Conservation (phyloP, 2,113 vertebrate species). For the Crotalus helleri region DNA sequence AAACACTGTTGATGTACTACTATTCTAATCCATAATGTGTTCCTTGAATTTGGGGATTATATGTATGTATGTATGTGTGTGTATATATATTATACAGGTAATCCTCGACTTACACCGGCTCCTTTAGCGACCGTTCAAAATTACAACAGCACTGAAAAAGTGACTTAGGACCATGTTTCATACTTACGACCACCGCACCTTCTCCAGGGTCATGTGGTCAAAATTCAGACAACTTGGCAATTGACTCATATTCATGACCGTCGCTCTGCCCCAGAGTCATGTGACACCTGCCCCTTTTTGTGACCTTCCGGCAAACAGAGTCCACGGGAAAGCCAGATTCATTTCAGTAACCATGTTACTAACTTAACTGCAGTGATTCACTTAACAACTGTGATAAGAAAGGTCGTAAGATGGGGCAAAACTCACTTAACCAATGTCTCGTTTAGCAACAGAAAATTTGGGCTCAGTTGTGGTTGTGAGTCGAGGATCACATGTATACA, state of each 20-base stretch:
- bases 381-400: neutral
- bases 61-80: neutral
- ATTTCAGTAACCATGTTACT: neutral
- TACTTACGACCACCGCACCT: neutral
- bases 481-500: neutral
- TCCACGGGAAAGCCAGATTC: neutral
- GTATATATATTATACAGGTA: neutral
- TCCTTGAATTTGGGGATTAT: conserved; percentile 21
- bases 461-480: neutral
- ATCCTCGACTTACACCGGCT: neutral
- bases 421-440: neutral
- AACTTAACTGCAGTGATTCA: too few species aligned
- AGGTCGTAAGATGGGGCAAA: neutral
- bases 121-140: neutral
- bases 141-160: neutral
- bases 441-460: neutral
- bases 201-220: too few species aligned
- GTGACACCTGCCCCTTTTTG: too few species aligned
- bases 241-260: too few species aligned
- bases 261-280: too few species aligned
- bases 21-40: neutral
- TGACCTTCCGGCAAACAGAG: too few species aligned
- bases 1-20: neutral
- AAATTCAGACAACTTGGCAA: too few species aligned
- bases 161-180: neutral